Conservation (phyloP, 2,888 invertebrate species). For the Erebia aethiops region DNA sequence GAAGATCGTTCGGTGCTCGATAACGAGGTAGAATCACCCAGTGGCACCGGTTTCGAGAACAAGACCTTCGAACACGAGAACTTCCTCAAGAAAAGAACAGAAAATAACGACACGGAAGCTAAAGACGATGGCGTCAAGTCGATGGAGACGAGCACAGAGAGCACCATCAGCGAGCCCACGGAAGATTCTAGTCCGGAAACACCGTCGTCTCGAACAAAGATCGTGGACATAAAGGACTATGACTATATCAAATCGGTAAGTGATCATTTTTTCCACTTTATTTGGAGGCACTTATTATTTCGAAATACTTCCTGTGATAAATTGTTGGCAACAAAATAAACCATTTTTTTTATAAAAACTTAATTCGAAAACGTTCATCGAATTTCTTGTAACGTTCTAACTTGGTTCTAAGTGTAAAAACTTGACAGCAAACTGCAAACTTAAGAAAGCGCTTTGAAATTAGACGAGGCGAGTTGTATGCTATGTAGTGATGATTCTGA, state of each 20-base stretch:
- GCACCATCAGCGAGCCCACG: constrained; percentile 69
- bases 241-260: constrained; percentile 74
- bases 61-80: constrained; percentile 78
- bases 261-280: constrained; percentile 39
- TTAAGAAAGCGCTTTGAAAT: no score
- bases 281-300: constrained; percentile 24
- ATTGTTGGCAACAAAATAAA: constrained; percentile 34
- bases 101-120: constrained; percentile 63
- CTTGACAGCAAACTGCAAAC: not conserved
- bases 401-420: not conserved
- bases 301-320: not conserved
- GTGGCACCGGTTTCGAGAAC: constrained; percentile 76
- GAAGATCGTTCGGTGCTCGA: constrained; percentile 64
- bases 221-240: constrained; percentile 63
- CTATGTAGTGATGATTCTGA: not conserved
- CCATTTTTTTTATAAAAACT: not conserved
- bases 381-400: not conserved
- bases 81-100: constrained; percentile 71
- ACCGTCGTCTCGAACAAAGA: constrained; percentile 64
- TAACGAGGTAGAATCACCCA: constrained; percentile 75
- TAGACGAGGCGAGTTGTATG: no score
- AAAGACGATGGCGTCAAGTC: constrained; percentile 63
- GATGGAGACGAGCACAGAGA: constrained; percentile 77
- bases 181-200: constrained; percentile 73
- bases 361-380: no score